Evolutionary conservation across 1,140 invertebrate species (phyloP), one percentile per base, ranked within the genome.

Genomic region (Monochamus saltuarius): DNA sequence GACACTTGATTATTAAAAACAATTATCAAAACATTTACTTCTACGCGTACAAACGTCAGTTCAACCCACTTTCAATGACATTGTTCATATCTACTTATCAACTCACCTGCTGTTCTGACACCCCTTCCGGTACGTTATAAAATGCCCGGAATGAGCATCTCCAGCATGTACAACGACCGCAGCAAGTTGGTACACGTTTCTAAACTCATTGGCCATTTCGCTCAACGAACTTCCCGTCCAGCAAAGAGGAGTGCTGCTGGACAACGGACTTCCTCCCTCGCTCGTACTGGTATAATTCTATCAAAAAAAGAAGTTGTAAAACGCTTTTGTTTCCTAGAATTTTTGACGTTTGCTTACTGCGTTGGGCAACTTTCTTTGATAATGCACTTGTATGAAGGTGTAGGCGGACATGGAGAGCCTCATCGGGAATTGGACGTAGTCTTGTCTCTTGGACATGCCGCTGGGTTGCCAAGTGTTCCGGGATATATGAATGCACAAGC

Each of bases 111-210:
- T 73, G 47, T 74, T 74, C 50, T 75, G 73, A 67, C 84, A 83
- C 59, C 89, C 90, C 10, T 92, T 82, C 50, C 94, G 81, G 73
- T 94, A 96, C 36, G 93, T 94, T 45, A 95, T 87, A 81, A 96
- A 97, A 81, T 97, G 95, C 29, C 95, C 95, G 46, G 88, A 88
- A 73, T 89, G 84, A 9, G 89, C 89, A 65, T 89, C 87, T 14
- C 95, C 94, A 45, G 89, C 83, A 78, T 97, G 94, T 40, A 93
- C 92, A n/a, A 97, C 87, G 0, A 94, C 92, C 1, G 92, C 87
- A 65, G 85, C 82, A 40, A 97, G 80, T 66, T 84, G 82, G 77
- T 94, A 97, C 34, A 82, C 73, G 62, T 80, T 77, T 53, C 78
- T 65, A 54, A 72, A 76, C 53, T 77, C 75, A 45, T 66, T 66